Evolutionary conservation across 2,113 vertebrate genomes (phyloP), one percentile per base, ranked within the genome.

Genomic region (Panthera tigris): DNA sequence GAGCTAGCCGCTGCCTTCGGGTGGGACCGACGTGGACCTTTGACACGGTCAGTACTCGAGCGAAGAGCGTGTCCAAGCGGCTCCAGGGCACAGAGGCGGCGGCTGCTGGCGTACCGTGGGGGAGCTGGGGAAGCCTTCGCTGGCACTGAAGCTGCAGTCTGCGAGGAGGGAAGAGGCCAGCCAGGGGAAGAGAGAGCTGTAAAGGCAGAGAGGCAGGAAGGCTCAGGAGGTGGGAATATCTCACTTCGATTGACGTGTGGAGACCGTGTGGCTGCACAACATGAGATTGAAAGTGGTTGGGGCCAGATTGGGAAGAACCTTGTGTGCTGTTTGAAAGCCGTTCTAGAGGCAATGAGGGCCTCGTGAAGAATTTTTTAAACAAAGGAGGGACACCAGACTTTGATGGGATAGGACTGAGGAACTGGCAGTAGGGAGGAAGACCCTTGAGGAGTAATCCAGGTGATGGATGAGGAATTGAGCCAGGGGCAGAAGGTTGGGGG

Each of bases 321-420:
- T 50, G 66, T 61, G 10, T 68, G 68, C 31, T 78, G 33, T 87
- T 97, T 95, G 82, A 79, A 92, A 93, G 71, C 71, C 50, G 83
- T 57, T 89, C 23, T 81, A 4, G 50, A 96, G 69, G 50, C 45
- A 61, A 1, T 21, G 68, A 48, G n/a, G 10, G 79, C 25, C 55
- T 82, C 57, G 36, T 88, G 65, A 48, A 48, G 9, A 25, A 21
- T 50, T 85, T 94, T 66, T 91, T 83, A 52, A 97, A 74, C 10
- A 48, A 76, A 90, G 27, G 33, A 94, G 5, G 81, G 76, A 18
- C 66, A 91, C 1, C 50, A 39, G 48, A 61, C 83, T 86, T 63
- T 39, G 76, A 80, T 89, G 61, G 31, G 63, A 23, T 89, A 73
- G 25, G 74, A 39, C 14, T 69, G 69, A 83, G 36, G 45, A 66